A percentile compares a stretch with the other conserved stretches of the same genome.
phyloP scores from a whole-genome alignment of 1,140 invertebrate species.

The Lithobius niger region DNA sequence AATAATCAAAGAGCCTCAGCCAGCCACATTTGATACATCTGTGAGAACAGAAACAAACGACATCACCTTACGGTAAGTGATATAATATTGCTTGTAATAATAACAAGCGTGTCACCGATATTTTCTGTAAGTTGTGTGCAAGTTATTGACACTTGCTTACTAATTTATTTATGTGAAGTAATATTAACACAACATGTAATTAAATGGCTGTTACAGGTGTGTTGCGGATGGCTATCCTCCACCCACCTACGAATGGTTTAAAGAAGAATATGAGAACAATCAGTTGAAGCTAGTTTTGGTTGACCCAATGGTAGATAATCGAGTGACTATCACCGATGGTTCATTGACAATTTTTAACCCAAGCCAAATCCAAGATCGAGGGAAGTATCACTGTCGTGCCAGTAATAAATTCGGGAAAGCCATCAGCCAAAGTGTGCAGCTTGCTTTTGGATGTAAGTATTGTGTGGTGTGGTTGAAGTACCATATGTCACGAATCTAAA shows the following conservation, averaged over 20 bases:
- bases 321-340: slow-evolving; percentile 80
- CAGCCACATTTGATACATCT: slow-evolving; percentile 69
- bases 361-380: slow-evolving; percentile 50
- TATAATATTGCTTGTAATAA: not conserved
- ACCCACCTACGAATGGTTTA: slow-evolving; percentile 82
- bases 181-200: too few relatives aligned
- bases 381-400: slow-evolving; percentile 82
- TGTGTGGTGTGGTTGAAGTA: too few relatives aligned
- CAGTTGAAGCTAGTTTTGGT: slow-evolving; percentile 51
- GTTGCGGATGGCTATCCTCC: slow-evolving; percentile 77
- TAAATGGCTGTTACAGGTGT: slow-evolving; percentile 42
- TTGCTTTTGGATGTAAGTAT: slow-evolving; percentile 64
- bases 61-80: slow-evolving; percentile 50
- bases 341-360: slow-evolving; percentile 77
- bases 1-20: slow-evolving; percentile 69
- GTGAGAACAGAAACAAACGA: slow-evolving; percentile 52
- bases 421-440: slow-evolving; percentile 67
- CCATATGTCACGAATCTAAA: too few relatives aligned
- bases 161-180: too few relatives aligned
- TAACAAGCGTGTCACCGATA: not conserved
- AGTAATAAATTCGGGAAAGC: slow-evolving; percentile 77
- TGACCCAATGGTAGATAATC: slow-evolving; percentile 53
- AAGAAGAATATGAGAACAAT: slow-evolving; percentile 72
- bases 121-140: too few relatives aligned
- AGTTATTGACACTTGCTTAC: too few relatives aligned